A percentile compares a stretch with the other conserved stretches of the same genome.
These are phyloP conservation scores for Germaria angustata DNA, from an alignment of 2,888 invertebrate species.

Conservation along the genomic window DNA sequence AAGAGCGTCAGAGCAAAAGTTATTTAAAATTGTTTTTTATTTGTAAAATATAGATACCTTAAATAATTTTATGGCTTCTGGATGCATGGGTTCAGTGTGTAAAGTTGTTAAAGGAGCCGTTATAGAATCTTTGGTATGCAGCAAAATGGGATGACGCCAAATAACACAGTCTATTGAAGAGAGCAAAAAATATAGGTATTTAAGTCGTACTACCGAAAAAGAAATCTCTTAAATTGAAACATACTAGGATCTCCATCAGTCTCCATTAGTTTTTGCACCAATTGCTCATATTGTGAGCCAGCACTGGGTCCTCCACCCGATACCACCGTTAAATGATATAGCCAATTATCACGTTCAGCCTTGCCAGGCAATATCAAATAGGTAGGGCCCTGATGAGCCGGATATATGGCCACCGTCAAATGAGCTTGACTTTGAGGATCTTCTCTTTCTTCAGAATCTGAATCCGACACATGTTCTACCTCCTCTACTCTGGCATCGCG, in stretches of 20 bases:
- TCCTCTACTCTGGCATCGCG: constrained; percentile 96
- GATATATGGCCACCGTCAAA: constrained; percentile 95
- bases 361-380: constrained; percentile 95
- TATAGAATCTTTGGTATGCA: constrained; percentile 95
- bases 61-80: constrained; percentile 95
- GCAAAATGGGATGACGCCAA: constrained; percentile 94
- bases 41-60: constrained; percentile 83
- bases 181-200: background rate
- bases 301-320: constrained; percentile 94
- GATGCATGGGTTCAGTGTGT: constrained; percentile 92
- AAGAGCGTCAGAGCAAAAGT: background rate
- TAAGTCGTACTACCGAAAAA: background rate
- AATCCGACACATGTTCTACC: constrained; percentile 95
- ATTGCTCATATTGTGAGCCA: constrained; percentile 97
- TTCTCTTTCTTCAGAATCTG: constrained; percentile 92
- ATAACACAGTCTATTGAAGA: constrained; percentile 87
- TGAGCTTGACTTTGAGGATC: constrained; percentile 87
- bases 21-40: background rate
- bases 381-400: constrained; percentile 95
- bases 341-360: constrained; percentile 95
- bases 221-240: constrained; percentile 72
- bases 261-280: constrained; percentile 97
- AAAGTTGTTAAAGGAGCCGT: constrained; percentile 94
- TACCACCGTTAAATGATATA: constrained; percentile 93
- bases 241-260: constrained; percentile 95